Percentiles rank a stretch among this genome's conserved stretches.
These are phyloP conservation scores for Ectropis crepuscularia DNA, from an alignment of 2,888 invertebrate genomes.

Conservation along the genomic window DNA sequence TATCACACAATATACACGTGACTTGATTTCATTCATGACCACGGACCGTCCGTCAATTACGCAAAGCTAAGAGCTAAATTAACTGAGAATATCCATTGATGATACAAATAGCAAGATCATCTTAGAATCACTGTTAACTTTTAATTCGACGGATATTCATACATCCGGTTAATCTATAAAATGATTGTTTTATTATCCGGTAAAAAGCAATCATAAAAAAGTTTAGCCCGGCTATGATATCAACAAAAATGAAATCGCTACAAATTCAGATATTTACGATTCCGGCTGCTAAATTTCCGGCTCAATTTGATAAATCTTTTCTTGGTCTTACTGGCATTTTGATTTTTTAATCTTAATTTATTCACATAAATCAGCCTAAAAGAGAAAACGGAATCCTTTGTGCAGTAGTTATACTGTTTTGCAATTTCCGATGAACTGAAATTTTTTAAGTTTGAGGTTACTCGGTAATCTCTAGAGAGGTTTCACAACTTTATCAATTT, in stretches of 20 bases:
- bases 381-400: background rate
- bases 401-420: too few relatives aligned
- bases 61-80: conserved; percentile 39
- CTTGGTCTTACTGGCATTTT: background rate
- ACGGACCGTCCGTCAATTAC: conserved; percentile 56
- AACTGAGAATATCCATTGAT: conserved; percentile 55
- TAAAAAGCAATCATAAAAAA: too few relatives aligned
- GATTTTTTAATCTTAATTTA: background rate
- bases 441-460: too few relatives aligned
- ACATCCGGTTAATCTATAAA: conserved; percentile 12
- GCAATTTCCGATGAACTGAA: too few relatives aligned
- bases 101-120: conserved; percentile 64
- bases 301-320: conserved; percentile 2
- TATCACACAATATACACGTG: conserved; percentile 32
- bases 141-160: conserved; percentile 5
- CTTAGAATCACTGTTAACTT: conserved; percentile 42
- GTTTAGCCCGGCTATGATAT: too few relatives aligned
- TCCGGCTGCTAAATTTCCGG: background rate
- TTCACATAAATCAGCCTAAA: background rate
- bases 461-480: too few relatives aligned
- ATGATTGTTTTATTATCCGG: too few relatives aligned
- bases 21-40: conserved; percentile 61
- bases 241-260: too few relatives aligned
- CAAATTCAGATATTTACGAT: background rate
- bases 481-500: too few relatives aligned